Base-by-base conservation (phyloP, 2,888 invertebrate genomes). In the Exephanes ischioxanthus region DNA sequence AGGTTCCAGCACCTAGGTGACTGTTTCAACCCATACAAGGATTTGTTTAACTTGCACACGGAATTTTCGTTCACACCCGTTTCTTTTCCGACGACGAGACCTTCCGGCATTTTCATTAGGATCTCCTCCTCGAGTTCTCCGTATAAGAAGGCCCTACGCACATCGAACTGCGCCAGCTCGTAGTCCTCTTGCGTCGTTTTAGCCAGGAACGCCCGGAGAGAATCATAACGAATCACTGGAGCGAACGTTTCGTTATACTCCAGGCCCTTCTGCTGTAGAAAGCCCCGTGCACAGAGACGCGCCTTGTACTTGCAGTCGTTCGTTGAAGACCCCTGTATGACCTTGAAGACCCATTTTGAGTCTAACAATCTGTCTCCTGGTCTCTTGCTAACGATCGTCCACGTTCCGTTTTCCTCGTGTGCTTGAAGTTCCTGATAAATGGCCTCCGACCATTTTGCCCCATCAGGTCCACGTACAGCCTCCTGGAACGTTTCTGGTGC, bases 21-120 rank as follows among this genome's bases (percentile, higher is more conserved):
- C 68, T 87, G 87, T 45, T 86, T 87, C 19, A 88, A 51, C 1
- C 86, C 86, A 30, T 88, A 87, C 1, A 87, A 70, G n/a, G 87
- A 84, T 51, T 87, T 87, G 16, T 87, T 86, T 26, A 86, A 26
- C 37, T 75, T 83, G 30, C 85, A 86, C 41, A 87, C 85, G 30
- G 26, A 55, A 1, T 53, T 22, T 30, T 48, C 16, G 45, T 16
- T 6, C 33, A 11, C 48, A 41, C 14, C 16, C 19, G 55, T 11
- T 19, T 26, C 55, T 26, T 22, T 51, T 11, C 37, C 26, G 58
- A 83, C n/a, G 6, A 7, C n/a, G 6, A 84, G 41, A 37, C 80
- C 80, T 19, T 84, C 80, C 2, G 76, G 70, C 37, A 61, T 53
- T 67, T 80, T 76, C 66, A 80, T 80, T 1, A 70, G 41, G 0